phyloP scores from a whole-genome alignment of 2,797 vertebrate genomes.

The Platyrinchus mystaceus region DNA sequence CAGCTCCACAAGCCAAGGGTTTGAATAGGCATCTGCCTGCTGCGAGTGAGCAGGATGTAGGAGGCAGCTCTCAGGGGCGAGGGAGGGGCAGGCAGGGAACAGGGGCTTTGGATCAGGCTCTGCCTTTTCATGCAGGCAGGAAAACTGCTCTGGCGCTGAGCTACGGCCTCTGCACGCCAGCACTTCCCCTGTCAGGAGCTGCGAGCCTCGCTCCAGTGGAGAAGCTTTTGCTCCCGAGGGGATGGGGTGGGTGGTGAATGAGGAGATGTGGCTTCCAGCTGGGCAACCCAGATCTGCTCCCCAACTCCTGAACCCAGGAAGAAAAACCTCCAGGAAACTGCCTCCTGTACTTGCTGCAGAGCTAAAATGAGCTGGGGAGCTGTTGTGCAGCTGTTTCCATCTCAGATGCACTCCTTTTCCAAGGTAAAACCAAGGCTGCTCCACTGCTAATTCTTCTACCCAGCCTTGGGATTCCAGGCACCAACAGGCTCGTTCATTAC shows the following conservation, averaged over 20 bases:
- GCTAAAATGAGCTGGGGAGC: not conserved
- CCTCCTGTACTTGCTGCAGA: not conserved
- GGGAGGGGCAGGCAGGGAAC: not conserved
- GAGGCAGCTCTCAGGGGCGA: not conserved
- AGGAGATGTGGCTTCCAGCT: not conserved
- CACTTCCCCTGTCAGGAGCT: not conserved
- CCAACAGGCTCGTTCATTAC: rapidly evolving
- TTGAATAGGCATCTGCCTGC: not conserved
- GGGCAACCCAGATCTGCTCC: not conserved
- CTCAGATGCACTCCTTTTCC: not conserved
- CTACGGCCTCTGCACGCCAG: rapidly evolving
- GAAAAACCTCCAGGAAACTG: not conserved
- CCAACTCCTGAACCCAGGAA: not conserved
- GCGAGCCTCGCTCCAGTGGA: not conserved
- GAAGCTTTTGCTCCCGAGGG: not conserved
- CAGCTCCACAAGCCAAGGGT: not conserved
- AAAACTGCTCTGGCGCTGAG: not conserved
- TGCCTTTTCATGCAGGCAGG: not conserved
- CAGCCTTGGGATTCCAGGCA: not conserved
- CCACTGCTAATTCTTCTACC: not conserved
- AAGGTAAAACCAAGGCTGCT: not conserved
- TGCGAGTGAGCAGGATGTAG: not conserved
- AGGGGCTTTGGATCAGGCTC: not conserved
- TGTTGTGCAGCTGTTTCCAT: not conserved
- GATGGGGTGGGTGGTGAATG: not conserved